Evolutionary conservation across 1,140 invertebrate species (phyloP).

Genomic region (Probaryconus sp.): DNA sequence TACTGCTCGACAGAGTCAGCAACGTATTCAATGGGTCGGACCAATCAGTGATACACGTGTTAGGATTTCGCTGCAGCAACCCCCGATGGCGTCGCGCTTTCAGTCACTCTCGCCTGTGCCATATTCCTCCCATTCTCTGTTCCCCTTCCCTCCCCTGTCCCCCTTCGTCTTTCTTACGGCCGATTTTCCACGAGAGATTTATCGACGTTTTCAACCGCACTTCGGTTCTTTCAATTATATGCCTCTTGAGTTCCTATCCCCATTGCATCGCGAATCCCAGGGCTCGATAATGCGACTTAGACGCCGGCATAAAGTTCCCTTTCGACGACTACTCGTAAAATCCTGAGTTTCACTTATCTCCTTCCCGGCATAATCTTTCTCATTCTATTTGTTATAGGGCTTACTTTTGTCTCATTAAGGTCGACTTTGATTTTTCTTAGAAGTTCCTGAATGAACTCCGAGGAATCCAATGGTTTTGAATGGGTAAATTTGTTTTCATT

Average conservation of each 20-base stretch:
- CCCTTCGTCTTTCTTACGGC: background rate
- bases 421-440: no score
- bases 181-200: slow-evolving; percentile 44
- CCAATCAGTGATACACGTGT: slow-evolving; percentile 63
- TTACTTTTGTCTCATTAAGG: background rate
- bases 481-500: no score
- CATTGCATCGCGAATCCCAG: slow-evolving; percentile 10
- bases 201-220: slow-evolving; percentile 55
- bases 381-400: slow-evolving; percentile 1
- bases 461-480: no score
- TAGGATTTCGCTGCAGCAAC: slow-evolving; percentile 31
- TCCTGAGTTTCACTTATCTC: background rate
- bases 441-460: no score
- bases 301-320: background rate
- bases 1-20: slow-evolving; percentile 35
- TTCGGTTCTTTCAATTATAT: slow-evolving; percentile 56
- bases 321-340: slow-evolving; percentile 3
- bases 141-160: background rate
- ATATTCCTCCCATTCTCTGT: slow-evolving; percentile 24
- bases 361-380: background rate
- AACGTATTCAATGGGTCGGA: slow-evolving; percentile 47
- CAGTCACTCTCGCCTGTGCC: background rate
- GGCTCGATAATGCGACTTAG: slow-evolving; percentile 31
- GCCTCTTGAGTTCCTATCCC: slow-evolving; percentile 22
- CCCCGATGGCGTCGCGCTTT: slow-evolving; percentile 36